phyloP scores from a whole-genome alignment of 2,113 vertebrate genomes.

The Platanista minor region DNA sequence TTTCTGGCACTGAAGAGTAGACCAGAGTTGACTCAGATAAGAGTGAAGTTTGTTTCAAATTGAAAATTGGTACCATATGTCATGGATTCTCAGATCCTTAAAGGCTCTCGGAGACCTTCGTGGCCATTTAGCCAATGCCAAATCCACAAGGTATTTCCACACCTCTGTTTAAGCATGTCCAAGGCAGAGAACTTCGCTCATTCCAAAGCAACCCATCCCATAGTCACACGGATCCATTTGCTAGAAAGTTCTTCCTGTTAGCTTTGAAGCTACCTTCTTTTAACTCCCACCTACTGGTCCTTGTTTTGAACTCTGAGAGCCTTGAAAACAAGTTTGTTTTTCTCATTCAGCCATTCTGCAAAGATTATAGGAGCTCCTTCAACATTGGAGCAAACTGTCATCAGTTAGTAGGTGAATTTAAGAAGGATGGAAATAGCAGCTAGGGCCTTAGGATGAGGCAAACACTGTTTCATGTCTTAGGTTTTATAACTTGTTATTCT shows the following conservation, averaged over 20 bases:
- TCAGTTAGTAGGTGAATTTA: not conserved
- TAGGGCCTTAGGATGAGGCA: not conserved
- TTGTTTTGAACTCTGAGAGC: not conserved
- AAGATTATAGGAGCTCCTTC: not conserved
- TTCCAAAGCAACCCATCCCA: not conserved
- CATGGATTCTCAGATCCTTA: not conserved
- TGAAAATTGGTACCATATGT: not conserved
- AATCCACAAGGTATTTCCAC: constrained; percentile 22
- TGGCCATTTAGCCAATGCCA: not conserved
- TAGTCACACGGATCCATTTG: not conserved
- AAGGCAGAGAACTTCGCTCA: not conserved
- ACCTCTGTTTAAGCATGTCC: not conserved
- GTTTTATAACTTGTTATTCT: not conserved
- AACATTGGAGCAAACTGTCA: not conserved
- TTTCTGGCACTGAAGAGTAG: not conserved
- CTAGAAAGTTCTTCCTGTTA: not conserved
- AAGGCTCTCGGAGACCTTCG: not conserved
- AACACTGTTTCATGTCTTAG: not conserved
- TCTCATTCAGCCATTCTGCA: not conserved
- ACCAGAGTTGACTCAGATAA: constrained; percentile 28
- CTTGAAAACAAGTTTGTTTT: not conserved
- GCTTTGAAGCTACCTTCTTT: constrained; percentile 8
- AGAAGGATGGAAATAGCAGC: not conserved
- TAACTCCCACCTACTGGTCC: not conserved
- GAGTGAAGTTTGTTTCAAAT: not conserved